Evolutionary conservation across 1,140 invertebrate genomes (phyloP), one percentile per base, ranked within the genome.

Genomic region (Pinna nobilis): DNA sequence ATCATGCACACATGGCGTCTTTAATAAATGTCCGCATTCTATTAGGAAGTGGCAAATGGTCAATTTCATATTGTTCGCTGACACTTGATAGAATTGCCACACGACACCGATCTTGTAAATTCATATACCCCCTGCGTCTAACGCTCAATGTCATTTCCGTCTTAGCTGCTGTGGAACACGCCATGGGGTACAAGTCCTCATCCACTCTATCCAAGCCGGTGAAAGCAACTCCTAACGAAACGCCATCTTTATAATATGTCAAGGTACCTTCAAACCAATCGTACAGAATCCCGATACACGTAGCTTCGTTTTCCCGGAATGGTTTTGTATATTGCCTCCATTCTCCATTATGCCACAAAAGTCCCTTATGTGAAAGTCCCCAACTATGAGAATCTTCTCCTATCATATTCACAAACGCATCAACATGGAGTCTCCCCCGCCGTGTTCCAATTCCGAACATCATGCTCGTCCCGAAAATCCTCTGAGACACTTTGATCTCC

Each of bases 371-470:
- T 0, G 93, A 94, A 5, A 94, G 82, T 0, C 93, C 94, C 94
- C 94, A 94, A 44, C 93, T 91, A 44, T 93, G 87, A 47, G 91
- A 88, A 81, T 94, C 93, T 85, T 94, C 92, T 9, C 94, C 94
- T 5, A 95, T 85, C 75, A 94, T 85, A 83, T 94, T 94, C 15
- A 92, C 90, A 84, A 94, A 95, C 15, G 91, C 89, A 79, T 93
- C 91, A 0, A 91, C 91, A 76, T 94, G 93, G 0, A 94, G 87
- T 0, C 92, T 86, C 11, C 92, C 92, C 11, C 90, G 86, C 57
- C 88, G 89, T 1, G 94, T 94, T 2, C 92, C 93, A 7, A 94
- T 90, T 33, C 94, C 94, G 75, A 94, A 93, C 94, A 94, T 94
- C 88, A 94, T 94, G 70, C 93, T 93, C 0, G 94, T 94, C 32